These are phyloP conservation scores for Copsychus sechellarum DNA, from an alignment of 2,113 vertebrate genomes.

Conservation along the genomic window DNA sequence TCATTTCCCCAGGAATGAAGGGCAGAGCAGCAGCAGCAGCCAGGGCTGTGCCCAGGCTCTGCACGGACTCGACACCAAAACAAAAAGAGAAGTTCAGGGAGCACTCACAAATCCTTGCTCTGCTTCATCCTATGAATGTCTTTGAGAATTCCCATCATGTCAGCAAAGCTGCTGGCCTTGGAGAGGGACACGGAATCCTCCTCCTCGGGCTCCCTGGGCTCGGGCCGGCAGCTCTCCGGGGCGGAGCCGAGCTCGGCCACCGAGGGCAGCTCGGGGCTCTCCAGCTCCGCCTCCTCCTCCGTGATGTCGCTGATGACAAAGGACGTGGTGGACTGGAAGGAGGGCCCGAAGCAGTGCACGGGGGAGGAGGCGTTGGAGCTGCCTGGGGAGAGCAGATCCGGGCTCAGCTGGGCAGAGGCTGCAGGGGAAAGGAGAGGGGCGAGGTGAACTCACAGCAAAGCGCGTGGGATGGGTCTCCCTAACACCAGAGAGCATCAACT, in stretches of 20 bases:
- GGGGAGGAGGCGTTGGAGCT: slow-evolving; percentile 92
- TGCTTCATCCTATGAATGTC: slow-evolving; percentile 98
- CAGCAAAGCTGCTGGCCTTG: slow-evolving; percentile 98
- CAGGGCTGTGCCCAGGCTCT: fast-evolving
- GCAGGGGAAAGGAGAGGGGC: slow-evolving; percentile 47
- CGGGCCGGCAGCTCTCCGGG: slow-evolving; percentile 84
- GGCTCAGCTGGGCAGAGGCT: slow-evolving; percentile 90
- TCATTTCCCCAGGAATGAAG: neutral
- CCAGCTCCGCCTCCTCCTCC: slow-evolving; percentile 87
- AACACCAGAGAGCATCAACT: neutral
- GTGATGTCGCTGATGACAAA: slow-evolving; percentile 98
- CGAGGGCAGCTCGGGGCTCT: slow-evolving; percentile 86
- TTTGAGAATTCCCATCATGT: slow-evolving; percentile 97
- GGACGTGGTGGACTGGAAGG: slow-evolving; percentile 90
- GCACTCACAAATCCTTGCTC: slow-evolving; percentile 91
- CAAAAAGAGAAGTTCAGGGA: neutral
- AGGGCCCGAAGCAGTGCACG: slow-evolving; percentile 91
- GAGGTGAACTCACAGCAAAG: neutral
- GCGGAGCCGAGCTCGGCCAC: slow-evolving; percentile 83
- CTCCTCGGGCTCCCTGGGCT: slow-evolving; percentile 82
- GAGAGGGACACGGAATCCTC: slow-evolving; percentile 93
- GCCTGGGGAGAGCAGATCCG: slow-evolving; percentile 91
- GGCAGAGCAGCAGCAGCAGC: neutral
- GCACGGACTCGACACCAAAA: neutral
- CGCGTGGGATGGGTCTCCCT: fast-evolving